phyloP scores from a whole-genome alignment of 2,797 vertebrate genomes.

The Lepidocolaptes lacrymiger region DNA sequence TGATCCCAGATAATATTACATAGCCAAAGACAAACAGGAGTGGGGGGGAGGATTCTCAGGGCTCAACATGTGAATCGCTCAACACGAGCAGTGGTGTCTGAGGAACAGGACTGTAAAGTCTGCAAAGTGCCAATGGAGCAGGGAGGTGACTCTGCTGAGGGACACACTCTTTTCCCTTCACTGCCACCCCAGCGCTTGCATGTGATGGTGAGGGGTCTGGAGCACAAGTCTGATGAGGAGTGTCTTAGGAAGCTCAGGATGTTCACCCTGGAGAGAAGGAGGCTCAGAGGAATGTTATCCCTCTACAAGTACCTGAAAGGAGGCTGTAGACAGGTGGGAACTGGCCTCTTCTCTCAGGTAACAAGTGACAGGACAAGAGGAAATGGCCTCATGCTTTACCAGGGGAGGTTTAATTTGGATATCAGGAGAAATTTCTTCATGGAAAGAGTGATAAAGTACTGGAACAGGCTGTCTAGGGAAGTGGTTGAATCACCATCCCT shows the following conservation, averaged over 20 bases:
- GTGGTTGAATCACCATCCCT: not conserved
- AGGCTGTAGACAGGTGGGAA: not conserved
- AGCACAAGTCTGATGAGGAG: not conserved
- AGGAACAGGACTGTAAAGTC: not conserved
- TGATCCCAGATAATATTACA: not conserved
- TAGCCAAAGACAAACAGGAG: not conserved
- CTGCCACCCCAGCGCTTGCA: not conserved
- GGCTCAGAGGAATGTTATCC: not conserved
- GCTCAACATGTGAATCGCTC: not conserved
- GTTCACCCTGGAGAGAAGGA: not conserved
- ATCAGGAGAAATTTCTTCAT: not conserved
- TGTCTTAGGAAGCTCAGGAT: not conserved
- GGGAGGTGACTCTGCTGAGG: not conserved
- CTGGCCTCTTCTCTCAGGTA: not conserved
- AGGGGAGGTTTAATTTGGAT: not conserved
- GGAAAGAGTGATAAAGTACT: not conserved
- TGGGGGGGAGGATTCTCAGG: not conserved
- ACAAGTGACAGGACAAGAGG: not conserved
- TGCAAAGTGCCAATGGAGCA: not conserved
- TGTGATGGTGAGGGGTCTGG: not conserved
- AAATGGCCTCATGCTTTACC: not conserved
- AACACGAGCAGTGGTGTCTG: not conserved
- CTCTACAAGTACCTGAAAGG: no score
- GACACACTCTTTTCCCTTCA: accelerated
- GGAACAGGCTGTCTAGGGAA: not conserved